phyloP scores from a whole-genome alignment of 2,113 vertebrate species.

The Nipponia nippon region DNA sequence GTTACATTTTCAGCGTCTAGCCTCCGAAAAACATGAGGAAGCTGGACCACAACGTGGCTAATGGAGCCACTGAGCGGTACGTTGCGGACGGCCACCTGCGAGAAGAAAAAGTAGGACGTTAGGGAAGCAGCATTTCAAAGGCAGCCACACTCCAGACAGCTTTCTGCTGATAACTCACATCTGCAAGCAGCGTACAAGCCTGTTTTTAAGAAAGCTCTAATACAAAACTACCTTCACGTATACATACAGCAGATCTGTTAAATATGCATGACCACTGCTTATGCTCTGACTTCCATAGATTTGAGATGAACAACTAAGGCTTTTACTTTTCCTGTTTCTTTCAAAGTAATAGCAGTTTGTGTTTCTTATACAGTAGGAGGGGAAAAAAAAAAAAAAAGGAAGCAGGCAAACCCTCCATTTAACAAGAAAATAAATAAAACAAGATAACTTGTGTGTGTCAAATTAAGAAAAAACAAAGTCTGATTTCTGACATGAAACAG shows the following conservation, averaged over 20 bases:
- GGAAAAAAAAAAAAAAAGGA: background rate
- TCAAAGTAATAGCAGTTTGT: background rate
- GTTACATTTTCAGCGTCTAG: constrained; percentile 78
- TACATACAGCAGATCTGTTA: background rate
- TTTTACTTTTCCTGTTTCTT: background rate
- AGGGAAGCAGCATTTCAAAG: background rate
- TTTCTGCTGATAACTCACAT: background rate
- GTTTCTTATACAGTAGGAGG: background rate
- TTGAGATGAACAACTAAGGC: background rate
- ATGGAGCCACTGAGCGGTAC: constrained; percentile 84
- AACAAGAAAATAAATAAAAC: background rate
- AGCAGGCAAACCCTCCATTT: background rate
- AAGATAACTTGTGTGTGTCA: background rate
- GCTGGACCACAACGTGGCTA: constrained; percentile 88
- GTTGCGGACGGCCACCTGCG: constrained; percentile 82
- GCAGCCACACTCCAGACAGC: background rate
- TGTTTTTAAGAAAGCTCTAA: background rate
- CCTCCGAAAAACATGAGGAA: constrained; percentile 93
- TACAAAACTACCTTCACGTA: background rate
- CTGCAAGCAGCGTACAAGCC: background rate
- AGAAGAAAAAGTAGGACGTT: background rate
- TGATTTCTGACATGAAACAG: background rate
- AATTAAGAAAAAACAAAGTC: background rate
- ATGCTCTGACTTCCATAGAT: background rate
- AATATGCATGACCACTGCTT: background rate